phyloP scores from a whole-genome alignment of 1,140 invertebrate species.

The Drosophila pallidifrons region DNA sequence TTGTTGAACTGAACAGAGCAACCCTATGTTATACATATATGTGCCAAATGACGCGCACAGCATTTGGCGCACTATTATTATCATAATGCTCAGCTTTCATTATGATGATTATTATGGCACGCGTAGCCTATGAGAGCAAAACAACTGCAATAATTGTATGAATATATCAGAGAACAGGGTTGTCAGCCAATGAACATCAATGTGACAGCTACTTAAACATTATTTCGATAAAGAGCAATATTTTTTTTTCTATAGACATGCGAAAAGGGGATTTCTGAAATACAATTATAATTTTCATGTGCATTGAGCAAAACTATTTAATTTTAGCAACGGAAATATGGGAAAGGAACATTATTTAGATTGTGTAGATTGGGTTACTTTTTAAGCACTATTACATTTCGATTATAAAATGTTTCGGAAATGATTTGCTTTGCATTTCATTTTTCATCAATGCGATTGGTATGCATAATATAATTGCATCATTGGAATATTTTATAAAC shows the following conservation, averaged over 20 bases:
- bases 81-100: constrained; percentile 70
- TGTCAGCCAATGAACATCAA: constrained; percentile 21
- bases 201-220: constrained; percentile 16
- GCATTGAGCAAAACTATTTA: background rate
- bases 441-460: too few relatives aligned
- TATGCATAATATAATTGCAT: too few relatives aligned
- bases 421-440: too few relatives aligned
- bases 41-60: constrained; percentile 25
- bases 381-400: too few relatives aligned
- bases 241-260: background rate
- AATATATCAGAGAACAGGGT: constrained; percentile 13
- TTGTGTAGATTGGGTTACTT: too few relatives aligned
- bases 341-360: background rate
- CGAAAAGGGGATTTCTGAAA: background rate
- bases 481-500: too few relatives aligned
- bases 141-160: constrained; percentile 17
- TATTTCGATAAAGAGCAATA: background rate
- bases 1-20: constrained; percentile 25
- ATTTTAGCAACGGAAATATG: background rate
- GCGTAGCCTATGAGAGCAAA: constrained; percentile 34
- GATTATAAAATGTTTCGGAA: too few relatives aligned
- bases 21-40: constrained; percentile 20
- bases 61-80: constrained; percentile 79
- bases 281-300: constrained; percentile 15
- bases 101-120: constrained; percentile 65